Evolutionary conservation across 2,113 vertebrate genomes (phyloP).

Genomic region (Brachionichthys hirsutus): DNA sequence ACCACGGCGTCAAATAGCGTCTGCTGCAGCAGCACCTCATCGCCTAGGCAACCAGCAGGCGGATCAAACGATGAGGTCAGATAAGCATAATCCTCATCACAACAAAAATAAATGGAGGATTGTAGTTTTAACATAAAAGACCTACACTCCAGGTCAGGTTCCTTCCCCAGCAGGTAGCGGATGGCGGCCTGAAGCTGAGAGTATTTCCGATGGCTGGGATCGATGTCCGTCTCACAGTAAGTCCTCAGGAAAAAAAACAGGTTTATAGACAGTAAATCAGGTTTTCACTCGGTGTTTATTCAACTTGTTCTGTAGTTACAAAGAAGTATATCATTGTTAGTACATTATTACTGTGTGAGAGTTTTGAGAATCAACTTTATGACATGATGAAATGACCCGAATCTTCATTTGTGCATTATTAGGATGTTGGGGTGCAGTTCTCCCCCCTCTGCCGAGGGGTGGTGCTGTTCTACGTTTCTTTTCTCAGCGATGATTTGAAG

Average conservation of each 20-base stretch:
- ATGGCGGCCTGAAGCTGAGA: conserved; percentile 87
- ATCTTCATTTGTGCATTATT: too few relatives aligned
- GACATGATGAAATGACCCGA: too few relatives aligned
- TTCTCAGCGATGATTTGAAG: too few relatives aligned
- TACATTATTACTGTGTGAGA: too few relatives aligned
- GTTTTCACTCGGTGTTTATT: too few relatives aligned
- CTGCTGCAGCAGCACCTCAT: conserved; percentile 88
- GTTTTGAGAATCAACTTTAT: too few relatives aligned
- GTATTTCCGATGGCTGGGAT: conserved; percentile 88
- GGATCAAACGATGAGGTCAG: neutral
- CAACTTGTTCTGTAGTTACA: too few relatives aligned
- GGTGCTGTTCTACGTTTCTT: too few relatives aligned
- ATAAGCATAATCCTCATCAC: neutral
- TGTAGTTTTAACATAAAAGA: too few relatives aligned
- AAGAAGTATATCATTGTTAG: too few relatives aligned
- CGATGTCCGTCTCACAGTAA: conserved; percentile 92
- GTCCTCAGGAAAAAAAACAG: conserved; percentile 78
- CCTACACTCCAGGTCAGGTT: conserved; percentile 89
- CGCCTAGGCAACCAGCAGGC: conserved; percentile 75
- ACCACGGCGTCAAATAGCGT: conserved; percentile 91
- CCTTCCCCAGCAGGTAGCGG: conserved; percentile 86
- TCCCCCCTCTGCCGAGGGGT: too few relatives aligned
- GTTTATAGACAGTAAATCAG: neutral
- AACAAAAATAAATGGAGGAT: neutral
- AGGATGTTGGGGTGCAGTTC: too few relatives aligned